phyloP scores from a whole-genome alignment of 2,113 vertebrate genomes.

The Oreochromis aureus region DNA sequence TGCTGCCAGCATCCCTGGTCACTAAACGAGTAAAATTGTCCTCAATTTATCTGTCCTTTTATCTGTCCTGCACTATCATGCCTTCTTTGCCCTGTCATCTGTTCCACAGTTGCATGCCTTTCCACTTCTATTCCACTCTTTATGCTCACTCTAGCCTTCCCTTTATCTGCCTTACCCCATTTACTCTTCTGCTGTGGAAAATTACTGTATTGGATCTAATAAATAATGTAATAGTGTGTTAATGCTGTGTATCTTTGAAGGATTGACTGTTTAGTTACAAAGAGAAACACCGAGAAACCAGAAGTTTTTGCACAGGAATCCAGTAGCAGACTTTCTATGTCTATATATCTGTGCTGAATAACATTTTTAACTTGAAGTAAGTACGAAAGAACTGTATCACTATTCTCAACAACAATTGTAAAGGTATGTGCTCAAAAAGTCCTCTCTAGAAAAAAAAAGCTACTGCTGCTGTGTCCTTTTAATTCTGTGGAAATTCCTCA shows the following conservation, averaged over 20 bases:
- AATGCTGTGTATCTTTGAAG: not conserved
- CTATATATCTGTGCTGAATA: not conserved
- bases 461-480: not conserved
- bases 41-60: not conserved
- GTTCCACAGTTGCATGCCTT: not conserved
- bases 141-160: not conserved
- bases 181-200: not conserved
- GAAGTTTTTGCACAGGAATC: not conserved
- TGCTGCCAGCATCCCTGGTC: not conserved
- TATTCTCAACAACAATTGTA: not conserved
- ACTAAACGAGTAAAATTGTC: not conserved
- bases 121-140: not conserved
- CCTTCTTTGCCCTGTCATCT: not conserved
- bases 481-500: not conserved
- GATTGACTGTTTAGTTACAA: not conserved
- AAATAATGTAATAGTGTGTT: not conserved
- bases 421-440: not conserved
- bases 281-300: not conserved
- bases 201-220: not conserved
- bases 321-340: not conserved
- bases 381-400: not conserved
- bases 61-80: not conserved
- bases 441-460: not conserved
- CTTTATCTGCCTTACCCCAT: not conserved
- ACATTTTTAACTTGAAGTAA: not conserved